These are phyloP conservation scores for Poecilobothrus nobilitatus DNA, from an alignment of 2,888 invertebrate genomes.

Conservation along the genomic window DNA sequence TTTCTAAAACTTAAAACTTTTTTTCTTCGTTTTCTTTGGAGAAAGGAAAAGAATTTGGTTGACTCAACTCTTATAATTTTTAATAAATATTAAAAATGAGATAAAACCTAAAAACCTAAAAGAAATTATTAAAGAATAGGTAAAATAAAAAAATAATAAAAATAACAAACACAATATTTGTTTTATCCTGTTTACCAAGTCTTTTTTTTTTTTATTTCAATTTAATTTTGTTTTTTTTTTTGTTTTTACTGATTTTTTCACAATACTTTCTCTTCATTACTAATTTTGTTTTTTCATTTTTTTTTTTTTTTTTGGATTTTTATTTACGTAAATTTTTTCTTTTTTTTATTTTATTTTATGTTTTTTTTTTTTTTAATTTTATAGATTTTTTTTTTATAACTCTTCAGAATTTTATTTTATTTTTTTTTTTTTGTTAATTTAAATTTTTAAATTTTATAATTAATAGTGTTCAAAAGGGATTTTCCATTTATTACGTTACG, in stretches of 20 bases:
- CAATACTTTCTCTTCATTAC: neutral
- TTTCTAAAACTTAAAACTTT: too few relatives aligned
- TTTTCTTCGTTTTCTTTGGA: too few relatives aligned
- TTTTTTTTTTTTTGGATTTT: too few relatives aligned
- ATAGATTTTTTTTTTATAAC: neutral
- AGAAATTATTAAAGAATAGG: too few relatives aligned
- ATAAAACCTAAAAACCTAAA: too few relatives aligned
- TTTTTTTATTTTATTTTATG: neutral
- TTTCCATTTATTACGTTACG: neutral
- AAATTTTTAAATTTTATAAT: neutral
- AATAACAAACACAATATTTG: neutral
- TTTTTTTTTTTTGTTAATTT: too few relatives aligned
- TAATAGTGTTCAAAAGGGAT: neutral
- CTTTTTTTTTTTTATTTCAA: neutral
- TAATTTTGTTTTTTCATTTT: neutral
- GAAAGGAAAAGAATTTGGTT: too few relatives aligned
- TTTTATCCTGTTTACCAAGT: conserved; percentile 6
- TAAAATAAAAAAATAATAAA: too few relatives aligned
- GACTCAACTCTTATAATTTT: too few relatives aligned
- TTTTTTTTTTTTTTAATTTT: neutral
- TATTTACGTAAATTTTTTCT: neutral
- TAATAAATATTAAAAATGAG: too few relatives aligned
- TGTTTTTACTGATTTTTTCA: neutral
- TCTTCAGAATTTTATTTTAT: neutral
- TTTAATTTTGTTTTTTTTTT: neutral